Conservation (phyloP, 2,888 invertebrate genomes). For the Icerya purchasi region DNA sequence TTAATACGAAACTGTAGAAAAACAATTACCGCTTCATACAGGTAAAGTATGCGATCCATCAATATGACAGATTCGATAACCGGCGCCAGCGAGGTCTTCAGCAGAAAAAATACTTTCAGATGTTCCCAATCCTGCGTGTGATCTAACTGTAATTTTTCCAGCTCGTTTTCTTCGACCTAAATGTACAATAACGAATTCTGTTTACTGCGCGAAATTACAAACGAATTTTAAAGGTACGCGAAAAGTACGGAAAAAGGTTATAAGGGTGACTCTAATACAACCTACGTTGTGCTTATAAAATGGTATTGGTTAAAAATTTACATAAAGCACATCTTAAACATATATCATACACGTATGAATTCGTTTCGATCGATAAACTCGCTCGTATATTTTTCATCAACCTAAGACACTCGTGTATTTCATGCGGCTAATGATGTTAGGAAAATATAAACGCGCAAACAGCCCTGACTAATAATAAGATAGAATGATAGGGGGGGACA, state of each 20-base stretch:
- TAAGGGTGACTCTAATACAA: too few relatives aligned
- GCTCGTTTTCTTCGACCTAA: slow-evolving; percentile 36
- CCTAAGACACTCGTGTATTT: too few relatives aligned
- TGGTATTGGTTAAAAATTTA: too few relatives aligned
- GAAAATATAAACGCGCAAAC: too few relatives aligned
- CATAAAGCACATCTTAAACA: too few relatives aligned
- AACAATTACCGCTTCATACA: slow-evolving; percentile 36
- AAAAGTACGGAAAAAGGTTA: background rate
- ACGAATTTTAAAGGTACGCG: background rate
- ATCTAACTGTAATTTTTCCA: slow-evolving; percentile 26
- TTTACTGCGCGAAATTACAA: background rate
- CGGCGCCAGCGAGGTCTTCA: slow-evolving; percentile 54
- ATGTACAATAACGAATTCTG: slow-evolving; percentile 15
- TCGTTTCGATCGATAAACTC: too few relatives aligned
- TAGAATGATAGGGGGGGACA: too few relatives aligned
- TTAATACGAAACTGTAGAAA: background rate
- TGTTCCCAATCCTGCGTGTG: slow-evolving; percentile 32
- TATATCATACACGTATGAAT: too few relatives aligned
- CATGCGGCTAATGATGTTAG: too few relatives aligned
- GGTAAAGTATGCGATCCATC: slow-evolving; percentile 55
- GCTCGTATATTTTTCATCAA: too few relatives aligned
- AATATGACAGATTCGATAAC: slow-evolving; percentile 61
- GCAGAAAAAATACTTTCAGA: slow-evolving; percentile 50
- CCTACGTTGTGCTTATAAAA: too few relatives aligned
- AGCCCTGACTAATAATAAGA: too few relatives aligned